These are phyloP conservation scores for Chalcosyrphus nemorum DNA, from an alignment of 2,888 invertebrate genomes.

Conservation along the genomic window DNA sequence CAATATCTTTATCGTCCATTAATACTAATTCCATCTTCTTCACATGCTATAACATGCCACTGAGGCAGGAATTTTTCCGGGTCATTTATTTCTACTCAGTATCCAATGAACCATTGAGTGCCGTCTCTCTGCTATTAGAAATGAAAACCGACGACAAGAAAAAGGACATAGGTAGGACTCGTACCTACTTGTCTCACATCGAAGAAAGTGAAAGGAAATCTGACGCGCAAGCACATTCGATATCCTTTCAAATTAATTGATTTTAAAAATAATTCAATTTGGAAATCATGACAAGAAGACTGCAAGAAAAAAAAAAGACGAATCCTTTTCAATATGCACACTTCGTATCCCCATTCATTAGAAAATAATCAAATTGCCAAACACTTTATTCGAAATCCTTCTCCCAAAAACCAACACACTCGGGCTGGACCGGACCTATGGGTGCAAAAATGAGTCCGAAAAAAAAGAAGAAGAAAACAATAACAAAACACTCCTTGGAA, in stretches of 20 bases:
- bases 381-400: conserved; percentile 22
- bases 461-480: conserved; percentile 3
- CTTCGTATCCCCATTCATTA: conserved; percentile 37
- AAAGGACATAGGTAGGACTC: conserved; percentile 22
- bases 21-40: conserved; percentile 57
- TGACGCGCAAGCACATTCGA: background rate
- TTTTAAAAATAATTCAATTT: conserved; percentile 1
- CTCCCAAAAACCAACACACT: conserved; percentile 24
- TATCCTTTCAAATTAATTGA: too few species aligned
- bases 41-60: conserved; percentile 49
- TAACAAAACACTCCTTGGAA: conserved; percentile 32
- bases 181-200: background rate
- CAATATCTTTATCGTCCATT: conserved; percentile 54
- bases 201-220: conserved; percentile 12
- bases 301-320: background rate
- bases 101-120: conserved; percentile 51
- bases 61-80: conserved; percentile 56
- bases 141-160: conserved; percentile 1
- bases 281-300: background rate
- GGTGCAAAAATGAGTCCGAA: too few species aligned
- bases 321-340: conserved; percentile 31
- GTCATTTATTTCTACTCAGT: conserved; percentile 56
- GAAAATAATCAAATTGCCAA: conserved; percentile 44
- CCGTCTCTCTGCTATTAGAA: conserved; percentile 12
- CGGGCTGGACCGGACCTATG: background rate